These are phyloP conservation scores for Lasiurus cinereus DNA, from an alignment of 2,113 vertebrate genomes.

Conservation along the genomic window DNA sequence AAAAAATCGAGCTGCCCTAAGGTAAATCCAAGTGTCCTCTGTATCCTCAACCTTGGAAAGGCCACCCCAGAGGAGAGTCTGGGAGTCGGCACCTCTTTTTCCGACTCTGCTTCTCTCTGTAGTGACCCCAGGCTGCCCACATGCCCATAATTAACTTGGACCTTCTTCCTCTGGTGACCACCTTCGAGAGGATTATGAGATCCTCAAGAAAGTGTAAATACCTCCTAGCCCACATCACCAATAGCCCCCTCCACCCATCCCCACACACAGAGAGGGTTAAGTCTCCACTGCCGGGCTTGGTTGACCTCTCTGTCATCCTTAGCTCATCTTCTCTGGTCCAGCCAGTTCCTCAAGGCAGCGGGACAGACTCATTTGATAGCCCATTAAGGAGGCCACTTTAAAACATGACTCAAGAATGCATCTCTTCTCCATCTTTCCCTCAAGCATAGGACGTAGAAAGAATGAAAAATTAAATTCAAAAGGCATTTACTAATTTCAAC, in stretches of 20 bases:
- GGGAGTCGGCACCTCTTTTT: fast-evolving
- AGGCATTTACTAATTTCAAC: constrained; percentile 60
- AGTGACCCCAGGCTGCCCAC: fast-evolving
- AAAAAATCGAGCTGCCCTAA: background rate
- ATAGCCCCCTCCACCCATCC: too few species aligned
- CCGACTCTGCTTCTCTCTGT: fast-evolving
- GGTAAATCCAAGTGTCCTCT: fast-evolving
- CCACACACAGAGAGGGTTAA: background rate
- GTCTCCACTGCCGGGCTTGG: background rate
- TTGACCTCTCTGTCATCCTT: fast-evolving
- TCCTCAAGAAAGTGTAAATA: background rate
- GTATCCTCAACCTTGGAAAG: background rate
- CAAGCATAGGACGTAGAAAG: background rate
- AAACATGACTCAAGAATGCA: background rate
- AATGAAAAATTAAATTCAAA: background rate
- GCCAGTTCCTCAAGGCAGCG: too few species aligned
- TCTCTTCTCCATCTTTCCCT: background rate
- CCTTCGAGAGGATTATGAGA: background rate
- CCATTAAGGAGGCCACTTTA: fast-evolving
- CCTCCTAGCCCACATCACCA: background rate
- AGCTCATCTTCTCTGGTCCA: background rate
- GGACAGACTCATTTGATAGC: background rate
- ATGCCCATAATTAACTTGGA: fast-evolving
- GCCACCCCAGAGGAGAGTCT: too few species aligned
- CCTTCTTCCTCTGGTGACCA: background rate